Base-by-base conservation (phyloP, 2,797 vertebrate genomes). In the Sebastes hopkinsi region DNA sequence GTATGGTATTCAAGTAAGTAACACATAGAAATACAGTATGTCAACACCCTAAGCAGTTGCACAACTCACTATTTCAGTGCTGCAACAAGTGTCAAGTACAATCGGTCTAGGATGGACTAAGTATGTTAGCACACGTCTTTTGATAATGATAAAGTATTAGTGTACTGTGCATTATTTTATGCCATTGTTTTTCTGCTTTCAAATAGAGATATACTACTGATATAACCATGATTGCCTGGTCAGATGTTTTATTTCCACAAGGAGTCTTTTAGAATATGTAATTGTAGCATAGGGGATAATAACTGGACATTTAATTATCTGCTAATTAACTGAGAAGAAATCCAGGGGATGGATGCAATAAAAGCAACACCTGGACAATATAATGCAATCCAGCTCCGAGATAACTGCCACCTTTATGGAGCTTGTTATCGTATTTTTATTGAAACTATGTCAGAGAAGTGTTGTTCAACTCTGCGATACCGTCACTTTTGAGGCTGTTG, bases 1-100 rank as follows among this genome's bases (percentile, higher is more conserved):
- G 50, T 99, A 99, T 20, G 93, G 93, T 23, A 68, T 97, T 23
- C 97, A 99, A 95, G 97, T 99, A 90, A 60, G 80, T 18, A 3
- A 3, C 2, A 65, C 5, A 25, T 18, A 64, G 4, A 79, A 71
- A 67, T 42, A 38, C 36, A 38, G 36, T 38, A 4, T 71, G 8
- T 32, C 8, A 30, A 8, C 74, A 5, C 34, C 16, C 4, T 4
- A 9, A 60, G 18, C 29, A 67, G 52, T 23, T 60, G 12, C 30
- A 59, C 64, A 59, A 13, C 18, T 62, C 56, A 18, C 5, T 42
- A 29, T 42, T 14, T 11, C 3, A 7, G 13, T 2, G 14, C 50
- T 25, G 34, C 2, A 4, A 29, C 34, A 56, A 27, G 2, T 56
- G 42, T 64, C 5, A 27, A 34, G 20, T 32, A 11, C 32, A 56